These are phyloP conservation scores for Agrochola litura DNA, from an alignment of 2,888 invertebrate species.

Conservation along the genomic window DNA sequence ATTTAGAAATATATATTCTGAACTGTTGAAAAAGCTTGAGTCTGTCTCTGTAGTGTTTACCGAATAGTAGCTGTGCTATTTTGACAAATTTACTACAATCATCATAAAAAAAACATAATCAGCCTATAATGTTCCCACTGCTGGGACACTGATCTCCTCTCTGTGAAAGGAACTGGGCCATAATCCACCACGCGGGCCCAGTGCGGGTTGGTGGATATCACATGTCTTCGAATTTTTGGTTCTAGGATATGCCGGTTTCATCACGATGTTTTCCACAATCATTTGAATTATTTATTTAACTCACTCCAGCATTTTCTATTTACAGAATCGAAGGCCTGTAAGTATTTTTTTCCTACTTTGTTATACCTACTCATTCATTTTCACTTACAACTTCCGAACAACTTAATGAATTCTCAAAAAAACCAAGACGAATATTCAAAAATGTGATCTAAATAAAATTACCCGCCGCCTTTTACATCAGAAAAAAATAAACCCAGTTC, in stretches of 20 bases:
- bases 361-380: neutral
- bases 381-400: neutral
- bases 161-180: too few relatives aligned
- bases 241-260: too few relatives aligned
- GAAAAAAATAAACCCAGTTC: constrained; percentile 28
- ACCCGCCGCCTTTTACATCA: constrained; percentile 10
- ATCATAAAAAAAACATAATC: too few relatives aligned
- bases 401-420: constrained; percentile 12
- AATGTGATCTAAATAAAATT: constrained; percentile 37
- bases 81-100: neutral
- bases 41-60: neutral
- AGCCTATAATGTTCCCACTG: too few relatives aligned
- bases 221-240: too few relatives aligned
- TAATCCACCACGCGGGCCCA: too few relatives aligned
- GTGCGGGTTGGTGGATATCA: too few relatives aligned
- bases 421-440: constrained; percentile 14
- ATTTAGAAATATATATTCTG: constrained; percentile 14
- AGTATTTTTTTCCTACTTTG: neutral
- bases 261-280: too few relatives aligned
- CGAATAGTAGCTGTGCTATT: neutral
- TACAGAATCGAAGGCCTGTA: neutral
- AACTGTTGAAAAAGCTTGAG: neutral
- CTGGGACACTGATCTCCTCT: too few relatives aligned
- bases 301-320: neutral
- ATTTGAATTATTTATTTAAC: neutral